Evolutionary conservation across 2,888 invertebrate genomes (phyloP).

Genomic region (Lycocerus yunnanus): DNA sequence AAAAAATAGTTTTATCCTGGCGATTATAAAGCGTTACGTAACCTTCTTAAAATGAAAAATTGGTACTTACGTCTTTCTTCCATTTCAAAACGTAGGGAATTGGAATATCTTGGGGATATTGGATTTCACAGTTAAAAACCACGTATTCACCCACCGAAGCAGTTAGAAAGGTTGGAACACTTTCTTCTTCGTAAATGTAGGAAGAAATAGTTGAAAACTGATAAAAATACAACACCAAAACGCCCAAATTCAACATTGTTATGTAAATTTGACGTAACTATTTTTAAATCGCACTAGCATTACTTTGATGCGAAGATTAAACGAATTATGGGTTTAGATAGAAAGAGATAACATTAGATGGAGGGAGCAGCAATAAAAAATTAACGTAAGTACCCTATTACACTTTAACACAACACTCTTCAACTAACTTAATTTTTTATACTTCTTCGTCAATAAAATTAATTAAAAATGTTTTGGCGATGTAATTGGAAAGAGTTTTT

Average conservation of each 20-base stretch:
- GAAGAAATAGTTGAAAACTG: slow-evolving; percentile 27
- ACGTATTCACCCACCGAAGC: slow-evolving; percentile 79
- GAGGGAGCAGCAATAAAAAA: slow-evolving; percentile 30
- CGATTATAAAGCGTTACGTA: slow-evolving; percentile 33
- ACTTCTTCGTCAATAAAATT: neutral
- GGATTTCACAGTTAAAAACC: slow-evolving; percentile 82
- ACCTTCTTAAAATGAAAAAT: neutral
- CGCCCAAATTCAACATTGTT: slow-evolving; percentile 19
- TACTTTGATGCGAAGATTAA: slow-evolving; percentile 20
- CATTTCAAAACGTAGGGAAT: slow-evolving; percentile 88
- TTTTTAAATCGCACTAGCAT: slow-evolving; percentile 15
- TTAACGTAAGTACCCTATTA: slow-evolving; percentile 6
- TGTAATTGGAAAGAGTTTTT: neutral
- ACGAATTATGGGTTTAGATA: slow-evolving; percentile 27
- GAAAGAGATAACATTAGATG: slow-evolving; percentile 20
- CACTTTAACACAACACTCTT: neutral
- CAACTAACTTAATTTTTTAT: neutral
- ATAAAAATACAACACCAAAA: slow-evolving; percentile 28
- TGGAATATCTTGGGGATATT: slow-evolving; percentile 84
- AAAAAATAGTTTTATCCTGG: slow-evolving; percentile 79
- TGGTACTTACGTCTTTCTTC: slow-evolving; percentile 77
- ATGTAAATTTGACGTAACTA: slow-evolving; percentile 4
- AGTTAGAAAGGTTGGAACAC: slow-evolving; percentile 54
- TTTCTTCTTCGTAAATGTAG: slow-evolving; percentile 48
- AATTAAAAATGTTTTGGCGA: neutral